Evolutionary conservation across 1,140 invertebrate species (phyloP).

Genomic region (Bombus affinis): DNA sequence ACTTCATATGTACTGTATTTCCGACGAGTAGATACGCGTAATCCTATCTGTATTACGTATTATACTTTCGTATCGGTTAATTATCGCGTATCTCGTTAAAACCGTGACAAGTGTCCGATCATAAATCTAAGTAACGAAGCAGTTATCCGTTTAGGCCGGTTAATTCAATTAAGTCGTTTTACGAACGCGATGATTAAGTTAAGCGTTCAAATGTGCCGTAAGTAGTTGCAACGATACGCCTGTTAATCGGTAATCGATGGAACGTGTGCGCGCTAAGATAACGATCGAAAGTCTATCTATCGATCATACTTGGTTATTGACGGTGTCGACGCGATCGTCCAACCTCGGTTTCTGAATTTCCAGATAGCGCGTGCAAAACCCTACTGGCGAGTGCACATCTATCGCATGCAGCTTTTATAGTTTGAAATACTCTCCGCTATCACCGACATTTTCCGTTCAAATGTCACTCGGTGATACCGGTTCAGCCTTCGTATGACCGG

Average conservation of each 20-base stretch:
- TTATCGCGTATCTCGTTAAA: not conserved
- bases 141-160: not conserved
- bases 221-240: not conserved
- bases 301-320: not conserved
- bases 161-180: not conserved
- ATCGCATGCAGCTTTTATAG: conserved; percentile 61
- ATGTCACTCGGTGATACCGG: conserved; percentile 68
- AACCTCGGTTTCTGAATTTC: conserved; percentile 29
- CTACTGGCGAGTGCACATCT: conserved; percentile 51
- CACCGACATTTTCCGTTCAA: conserved; percentile 64
- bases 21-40: too few relatives aligned
- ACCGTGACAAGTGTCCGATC: not conserved
- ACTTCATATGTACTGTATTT: too few relatives aligned
- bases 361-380: conserved; percentile 43
- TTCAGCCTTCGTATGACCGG: conserved; percentile 54
- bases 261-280: not conserved
- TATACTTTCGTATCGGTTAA: not conserved
- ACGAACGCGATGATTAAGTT: not conserved
- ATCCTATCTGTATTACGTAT: not conserved
- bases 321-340: not conserved
- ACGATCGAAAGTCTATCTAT: not conserved
- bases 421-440: conserved; percentile 51
- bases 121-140: not conserved
- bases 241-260: not conserved
- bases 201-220: not conserved